phyloP scores from a whole-genome alignment of 92 coral and sea anemone genomes.

The Montipora capitata region DNA sequence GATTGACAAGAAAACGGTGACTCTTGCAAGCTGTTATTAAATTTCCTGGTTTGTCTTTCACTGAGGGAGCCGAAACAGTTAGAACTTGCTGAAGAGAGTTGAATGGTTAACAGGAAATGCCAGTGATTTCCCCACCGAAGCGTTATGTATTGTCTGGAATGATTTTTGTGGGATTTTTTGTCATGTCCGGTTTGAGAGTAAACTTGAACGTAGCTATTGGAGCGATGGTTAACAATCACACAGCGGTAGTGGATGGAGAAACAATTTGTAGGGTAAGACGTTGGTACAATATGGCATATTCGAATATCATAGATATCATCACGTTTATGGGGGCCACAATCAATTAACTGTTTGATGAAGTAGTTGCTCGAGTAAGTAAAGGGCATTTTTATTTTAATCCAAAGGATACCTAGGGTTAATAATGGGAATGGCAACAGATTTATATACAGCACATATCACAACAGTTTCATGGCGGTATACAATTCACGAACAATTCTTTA shows the following conservation, averaged over 20 bases:
- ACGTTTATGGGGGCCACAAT: no score
- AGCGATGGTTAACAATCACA: slow-evolving; percentile 94
- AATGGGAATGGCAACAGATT: no score
- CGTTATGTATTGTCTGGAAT: slow-evolving; percentile 82
- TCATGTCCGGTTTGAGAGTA: slow-evolving; percentile 85
- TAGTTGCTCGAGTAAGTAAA: no score
- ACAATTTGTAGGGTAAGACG: slow-evolving; percentile 76
- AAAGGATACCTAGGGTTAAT: no score
- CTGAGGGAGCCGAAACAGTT: background rate
- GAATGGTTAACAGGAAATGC: slow-evolving; percentile 13
- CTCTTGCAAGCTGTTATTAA: background rate
- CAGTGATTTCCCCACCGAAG: slow-evolving; percentile 59
- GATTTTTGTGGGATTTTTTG: slow-evolving; percentile 87
- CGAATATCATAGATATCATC: background rate
- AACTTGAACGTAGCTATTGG: slow-evolving; percentile 93
- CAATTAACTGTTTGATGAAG: no score
- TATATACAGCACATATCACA: no score
- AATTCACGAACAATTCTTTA: no score
- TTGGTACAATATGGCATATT: background rate
- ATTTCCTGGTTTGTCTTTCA: background rate
- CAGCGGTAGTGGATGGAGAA: slow-evolving; percentile 77
- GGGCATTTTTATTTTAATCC: no score
- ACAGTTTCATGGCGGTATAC: no score
- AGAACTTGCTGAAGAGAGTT: background rate
- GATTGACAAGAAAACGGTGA: background rate